A percentile compares a stretch with the other conserved stretches of the same genome.
These are phyloP conservation scores for Passer domesticus DNA, from an alignment of 2,113 vertebrate species.

Conservation along the genomic window DNA sequence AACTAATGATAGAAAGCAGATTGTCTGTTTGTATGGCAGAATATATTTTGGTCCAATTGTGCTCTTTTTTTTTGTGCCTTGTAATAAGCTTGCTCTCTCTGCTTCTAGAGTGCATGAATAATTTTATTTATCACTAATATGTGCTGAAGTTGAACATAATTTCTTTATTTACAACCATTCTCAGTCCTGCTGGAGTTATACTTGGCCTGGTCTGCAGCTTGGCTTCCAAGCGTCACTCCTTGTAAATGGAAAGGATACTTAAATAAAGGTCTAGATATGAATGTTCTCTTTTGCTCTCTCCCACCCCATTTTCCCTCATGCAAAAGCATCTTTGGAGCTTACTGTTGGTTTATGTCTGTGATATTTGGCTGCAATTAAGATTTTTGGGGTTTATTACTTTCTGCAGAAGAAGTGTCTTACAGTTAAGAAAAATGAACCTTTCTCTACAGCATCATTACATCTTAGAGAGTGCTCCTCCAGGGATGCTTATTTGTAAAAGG, in stretches of 20 bases:
- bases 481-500: background rate
- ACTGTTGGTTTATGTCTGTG: constrained; percentile 44
- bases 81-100: background rate
- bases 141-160: background rate
- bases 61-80: background rate
- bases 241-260: background rate
- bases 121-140: constrained; percentile 5
- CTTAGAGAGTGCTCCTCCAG: background rate
- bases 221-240: background rate
- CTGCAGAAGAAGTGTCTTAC: constrained; percentile 8
- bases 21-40: background rate
- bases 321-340: constrained; percentile 51
- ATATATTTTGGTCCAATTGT: background rate
- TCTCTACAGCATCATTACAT: background rate
- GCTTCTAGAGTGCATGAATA: background rate
- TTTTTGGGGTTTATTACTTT: constrained; percentile 5
- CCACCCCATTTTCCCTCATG: constrained; percentile 42
- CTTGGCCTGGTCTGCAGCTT: background rate
- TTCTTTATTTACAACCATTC: background rate
- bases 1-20: background rate
- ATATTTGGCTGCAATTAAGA: constrained; percentile 67
- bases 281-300: background rate
- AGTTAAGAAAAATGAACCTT: background rate
- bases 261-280: background rate
- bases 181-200: background rate